phyloP scores from a whole-genome alignment of 53 echinoderm and acorn worm genomes.

The Apostichopus leukothele region DNA sequence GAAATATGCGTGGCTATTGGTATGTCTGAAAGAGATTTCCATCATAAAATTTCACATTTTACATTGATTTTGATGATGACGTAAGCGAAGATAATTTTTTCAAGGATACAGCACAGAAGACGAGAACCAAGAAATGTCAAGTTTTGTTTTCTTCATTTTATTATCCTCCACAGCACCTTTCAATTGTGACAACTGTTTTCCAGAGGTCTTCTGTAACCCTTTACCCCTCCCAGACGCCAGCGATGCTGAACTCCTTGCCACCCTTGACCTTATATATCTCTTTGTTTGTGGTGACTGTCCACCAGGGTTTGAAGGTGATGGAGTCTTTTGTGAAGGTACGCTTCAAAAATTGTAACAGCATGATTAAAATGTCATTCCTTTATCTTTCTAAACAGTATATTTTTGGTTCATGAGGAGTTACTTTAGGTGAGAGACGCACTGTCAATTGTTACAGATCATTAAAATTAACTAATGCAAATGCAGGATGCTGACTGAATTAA shows the following conservation, averaged over 20 bases:
- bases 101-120: background rate
- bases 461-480: no score
- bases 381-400: no score
- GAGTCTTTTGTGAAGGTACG: constrained; percentile 69
- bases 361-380: background rate
- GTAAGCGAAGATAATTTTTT: background rate
- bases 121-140: background rate
- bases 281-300: constrained; percentile 77
- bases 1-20: constrained; percentile 60
- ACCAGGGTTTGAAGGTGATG: constrained; percentile 65
- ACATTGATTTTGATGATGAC: background rate
- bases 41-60: background rate
- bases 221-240: constrained; percentile 21
- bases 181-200: constrained; percentile 71
- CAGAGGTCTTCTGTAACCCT: constrained; percentile 63
- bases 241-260: constrained; percentile 23
- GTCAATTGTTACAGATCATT: no score
- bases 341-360: no score
- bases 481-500: no score
- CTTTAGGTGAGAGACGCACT: no score
- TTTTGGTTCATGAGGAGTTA: no score
- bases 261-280: constrained; percentile 57
- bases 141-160: background rate
- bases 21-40: constrained; percentile 43
- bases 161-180: background rate